Evolutionary conservation across 2,113 vertebrate genomes (phyloP).

Genomic region (Dasypus novemcinctus): DNA sequence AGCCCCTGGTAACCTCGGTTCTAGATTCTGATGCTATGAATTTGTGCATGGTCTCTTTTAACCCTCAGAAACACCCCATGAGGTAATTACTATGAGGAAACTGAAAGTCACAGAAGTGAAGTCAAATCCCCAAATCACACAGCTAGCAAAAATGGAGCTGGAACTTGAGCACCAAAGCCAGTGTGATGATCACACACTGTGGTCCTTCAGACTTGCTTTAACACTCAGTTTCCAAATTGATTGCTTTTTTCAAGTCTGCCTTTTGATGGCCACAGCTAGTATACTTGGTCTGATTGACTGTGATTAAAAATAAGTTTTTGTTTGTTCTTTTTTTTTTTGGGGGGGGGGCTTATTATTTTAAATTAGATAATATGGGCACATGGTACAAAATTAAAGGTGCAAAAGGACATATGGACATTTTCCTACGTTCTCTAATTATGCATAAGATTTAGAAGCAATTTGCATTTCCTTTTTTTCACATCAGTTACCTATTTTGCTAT

Average conservation of each 20-base stretch:
- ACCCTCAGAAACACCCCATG: background rate
- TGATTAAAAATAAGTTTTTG: conserved; percentile 14
- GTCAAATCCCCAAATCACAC: background rate
- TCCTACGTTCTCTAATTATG: background rate
- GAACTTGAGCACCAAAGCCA: background rate
- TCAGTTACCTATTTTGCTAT: background rate
- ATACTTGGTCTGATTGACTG: background rate
- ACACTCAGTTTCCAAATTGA: background rate
- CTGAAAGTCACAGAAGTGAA: background rate
- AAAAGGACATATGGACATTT: background rate
- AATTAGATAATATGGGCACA: background rate
- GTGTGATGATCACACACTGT: background rate
- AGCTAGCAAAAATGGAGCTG: background rate
- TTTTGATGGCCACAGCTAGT: background rate
- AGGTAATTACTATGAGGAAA: background rate
- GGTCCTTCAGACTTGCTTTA: background rate
- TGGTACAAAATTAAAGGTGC: background rate
- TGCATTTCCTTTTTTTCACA: conserved; percentile 4
- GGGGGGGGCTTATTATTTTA: no score
- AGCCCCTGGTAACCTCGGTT: no score
- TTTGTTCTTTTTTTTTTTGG: background rate
- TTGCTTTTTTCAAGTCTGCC: background rate
- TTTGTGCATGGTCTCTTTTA: background rate
- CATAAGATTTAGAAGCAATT: background rate
- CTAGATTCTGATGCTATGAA: no score